Evolutionary conservation across 1,140 invertebrate species (phyloP), one percentile per base, ranked within the genome.

Genomic region (Belonocnema kinseyi): DNA sequence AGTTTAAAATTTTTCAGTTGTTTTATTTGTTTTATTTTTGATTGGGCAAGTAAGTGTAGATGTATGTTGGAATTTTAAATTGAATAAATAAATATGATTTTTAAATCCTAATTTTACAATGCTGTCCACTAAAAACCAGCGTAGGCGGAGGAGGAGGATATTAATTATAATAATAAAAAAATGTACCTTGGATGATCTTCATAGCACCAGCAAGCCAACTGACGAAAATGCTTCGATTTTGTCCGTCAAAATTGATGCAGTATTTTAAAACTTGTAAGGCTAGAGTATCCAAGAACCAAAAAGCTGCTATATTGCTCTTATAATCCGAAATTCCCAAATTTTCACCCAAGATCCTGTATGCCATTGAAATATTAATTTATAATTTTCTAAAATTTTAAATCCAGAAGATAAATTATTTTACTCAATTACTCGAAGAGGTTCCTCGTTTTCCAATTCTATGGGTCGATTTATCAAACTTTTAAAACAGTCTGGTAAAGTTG

Each of bases 131-230:
- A 33, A 33, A 33, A 33, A 33, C 4, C 5, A 33, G 5, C 0
- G 26, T 2, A 33, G 26, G 26, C 2, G 26, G 26, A 33, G 26
- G 26, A 0, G 26, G 5, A 5, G 26, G 26, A 33, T 33, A 33
- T 33, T 26, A n/a, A n/a, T 33, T 33, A 33, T 33, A 33, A 33
- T 33, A 3, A 33, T 19, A 33, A 1, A 21, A 0, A 66, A 74
- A 40, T 74, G 19, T 54, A n/a, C 40, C 11, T 74, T 54, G 52
- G 6, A 74, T 33, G 17, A 52, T 21, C 13, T 54, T 54, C n/a
- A 88, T 84, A 78, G 85, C 87, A 16, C 86, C 87, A 7, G 71
- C 72, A 40, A 89, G 46, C 87, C 88, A 89, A 56, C 81, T 85
- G 72, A 90, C 72, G 61, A 89, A 80, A 11, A 85, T 58, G 74